A percentile compares a stretch with the other conserved stretches of the same genome.
Conservation (phyloP, 2,797 vertebrate genomes). For the Eidolon dupreanum region DNA sequence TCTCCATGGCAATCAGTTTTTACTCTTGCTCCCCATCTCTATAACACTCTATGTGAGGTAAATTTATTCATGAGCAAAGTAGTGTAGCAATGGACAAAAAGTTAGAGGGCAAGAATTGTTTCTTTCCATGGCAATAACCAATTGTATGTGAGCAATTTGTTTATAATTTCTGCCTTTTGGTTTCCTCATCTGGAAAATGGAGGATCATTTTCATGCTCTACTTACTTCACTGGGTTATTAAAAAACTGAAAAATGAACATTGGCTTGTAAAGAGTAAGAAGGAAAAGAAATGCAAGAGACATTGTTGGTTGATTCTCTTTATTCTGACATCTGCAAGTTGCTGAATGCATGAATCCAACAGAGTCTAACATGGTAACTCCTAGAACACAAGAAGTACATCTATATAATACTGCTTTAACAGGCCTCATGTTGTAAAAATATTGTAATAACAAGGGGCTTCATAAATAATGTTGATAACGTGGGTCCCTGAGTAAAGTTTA, state of each 20-base stretch:
- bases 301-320: background rate
- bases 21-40: background rate
- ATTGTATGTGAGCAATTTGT: background rate
- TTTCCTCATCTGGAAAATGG: constrained; percentile 7
- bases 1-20: background rate
- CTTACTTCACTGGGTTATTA: background rate
- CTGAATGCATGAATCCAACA: background rate
- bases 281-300: background rate
- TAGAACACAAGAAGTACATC: background rate
- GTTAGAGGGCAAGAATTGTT: background rate
- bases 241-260: constrained; percentile 15
- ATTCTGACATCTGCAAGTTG: background rate
- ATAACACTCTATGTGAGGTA: background rate
- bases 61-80: background rate
- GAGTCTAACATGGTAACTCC: background rate
- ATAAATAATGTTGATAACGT: background rate
- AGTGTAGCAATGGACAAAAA: background rate
- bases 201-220: constrained; percentile 1
- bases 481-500: background rate
- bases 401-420: background rate
- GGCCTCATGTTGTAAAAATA: background rate
- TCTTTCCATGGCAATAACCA: background rate
- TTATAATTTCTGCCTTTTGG: background rate
- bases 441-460: background rate
- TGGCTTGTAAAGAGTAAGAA: background rate